Conservation (phyloP, 2,888 invertebrate species). For the Drosophila koepferae region DNA sequence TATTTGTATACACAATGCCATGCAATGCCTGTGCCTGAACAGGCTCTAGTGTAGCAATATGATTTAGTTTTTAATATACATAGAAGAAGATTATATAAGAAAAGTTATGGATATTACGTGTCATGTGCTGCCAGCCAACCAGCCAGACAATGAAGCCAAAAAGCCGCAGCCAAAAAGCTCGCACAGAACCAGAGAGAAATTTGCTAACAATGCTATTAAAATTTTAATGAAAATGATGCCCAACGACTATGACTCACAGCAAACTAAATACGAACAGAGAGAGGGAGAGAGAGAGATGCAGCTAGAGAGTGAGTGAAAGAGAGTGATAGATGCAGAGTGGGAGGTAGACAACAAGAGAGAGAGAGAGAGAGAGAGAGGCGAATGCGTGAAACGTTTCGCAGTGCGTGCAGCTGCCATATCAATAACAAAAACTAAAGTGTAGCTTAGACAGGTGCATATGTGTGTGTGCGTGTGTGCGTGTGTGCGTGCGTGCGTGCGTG, state of each 20-base stretch:
- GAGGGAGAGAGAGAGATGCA: conserved; percentile 1
- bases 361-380: conserved; percentile 9
- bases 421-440: conserved; percentile 64
- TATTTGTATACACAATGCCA: not conserved
- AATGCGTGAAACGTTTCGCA: conserved; percentile 52
- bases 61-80: conserved; percentile 8
- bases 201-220: conserved; percentile 66
- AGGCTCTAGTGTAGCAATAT: not conserved
- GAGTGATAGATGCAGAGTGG: conserved; percentile 2
- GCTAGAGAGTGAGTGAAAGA: not conserved
- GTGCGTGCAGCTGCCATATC: conserved; percentile 79
- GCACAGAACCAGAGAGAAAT: conserved; percentile 11
- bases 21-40: no score
- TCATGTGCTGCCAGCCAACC: conserved; percentile 6
- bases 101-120: conserved; percentile 56
- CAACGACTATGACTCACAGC: conserved; percentile 66
- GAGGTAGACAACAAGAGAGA: not conserved
- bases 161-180: conserved; percentile 17
- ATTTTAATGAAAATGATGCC: conserved; percentile 77
- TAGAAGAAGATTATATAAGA: conserved; percentile 16
- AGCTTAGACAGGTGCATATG: conserved; percentile 21
- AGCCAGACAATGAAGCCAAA: conserved; percentile 15
- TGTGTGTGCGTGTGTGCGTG: not conserved
- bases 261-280: not conserved
- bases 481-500: not conserved